Evolutionary conservation across 2,888 invertebrate genomes (phyloP).

Genomic region (Pammene fasciana): DNA sequence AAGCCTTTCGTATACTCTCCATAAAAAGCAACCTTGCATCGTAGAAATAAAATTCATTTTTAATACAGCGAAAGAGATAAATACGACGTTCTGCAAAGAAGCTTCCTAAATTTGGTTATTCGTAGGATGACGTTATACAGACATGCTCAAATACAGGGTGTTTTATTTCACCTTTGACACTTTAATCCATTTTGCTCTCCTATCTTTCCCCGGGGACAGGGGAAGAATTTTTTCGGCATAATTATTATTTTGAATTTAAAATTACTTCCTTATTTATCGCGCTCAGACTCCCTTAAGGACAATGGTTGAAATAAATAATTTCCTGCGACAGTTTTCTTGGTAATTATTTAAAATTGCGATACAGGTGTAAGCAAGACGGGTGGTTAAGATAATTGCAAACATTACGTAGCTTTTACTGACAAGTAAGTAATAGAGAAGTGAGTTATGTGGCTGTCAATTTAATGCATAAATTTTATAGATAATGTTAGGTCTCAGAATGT

Average conservation of each 20-base stretch:
- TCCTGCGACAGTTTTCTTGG: constrained; percentile 33
- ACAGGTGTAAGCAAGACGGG: constrained; percentile 30
- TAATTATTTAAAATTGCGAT: constrained; percentile 21
- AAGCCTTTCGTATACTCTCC: neutral
- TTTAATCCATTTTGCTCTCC: constrained; percentile 83
- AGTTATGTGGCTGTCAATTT: constrained; percentile 35
- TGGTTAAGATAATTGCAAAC: constrained; percentile 31
- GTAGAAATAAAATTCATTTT: constrained; percentile 1
- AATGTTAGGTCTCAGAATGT: constrained; percentile 38
- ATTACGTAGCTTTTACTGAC: constrained; percentile 28
- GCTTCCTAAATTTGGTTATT: constrained; percentile 37
- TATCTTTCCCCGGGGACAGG: constrained; percentile 75
- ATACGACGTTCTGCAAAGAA: neutral
- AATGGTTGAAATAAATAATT: constrained; percentile 27
- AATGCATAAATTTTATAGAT: constrained; percentile 38
- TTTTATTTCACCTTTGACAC: constrained; percentile 83
- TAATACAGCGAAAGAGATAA: neutral
- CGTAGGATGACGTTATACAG: constrained; percentile 68
- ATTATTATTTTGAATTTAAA: constrained; percentile 78
- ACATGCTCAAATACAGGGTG: constrained; percentile 70
- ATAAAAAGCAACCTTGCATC: neutral
- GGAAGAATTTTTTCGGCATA: constrained; percentile 75
- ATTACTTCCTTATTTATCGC: constrained; percentile 60
- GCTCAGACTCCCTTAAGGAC: constrained; percentile 38
- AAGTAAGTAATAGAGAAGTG: constrained; percentile 21